Evolutionary conservation across 2,888 invertebrate genomes (phyloP).

Genomic region (Conus canariensis): DNA sequence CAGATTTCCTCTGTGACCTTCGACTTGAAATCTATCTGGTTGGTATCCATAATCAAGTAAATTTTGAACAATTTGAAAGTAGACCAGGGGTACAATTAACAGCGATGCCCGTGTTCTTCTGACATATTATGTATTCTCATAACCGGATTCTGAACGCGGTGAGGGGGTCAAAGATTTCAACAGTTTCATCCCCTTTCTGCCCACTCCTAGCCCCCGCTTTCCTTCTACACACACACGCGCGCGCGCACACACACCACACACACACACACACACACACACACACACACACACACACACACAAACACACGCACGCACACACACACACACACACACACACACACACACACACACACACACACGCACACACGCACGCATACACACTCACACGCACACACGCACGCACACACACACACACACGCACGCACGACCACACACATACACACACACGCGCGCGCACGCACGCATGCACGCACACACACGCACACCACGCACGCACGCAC

Average conservation of each 20-base stretch:
- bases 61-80: too few species aligned
- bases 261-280: neutral
- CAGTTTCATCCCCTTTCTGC: too few species aligned
- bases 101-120: too few species aligned
- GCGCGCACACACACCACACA: neutral
- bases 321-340: slow-evolving; percentile 19
- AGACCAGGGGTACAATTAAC: too few species aligned
- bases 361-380: slow-evolving; percentile 22
- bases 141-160: too few species aligned
- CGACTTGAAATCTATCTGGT: too few species aligned
- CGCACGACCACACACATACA: neutral
- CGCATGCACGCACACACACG: neutral
- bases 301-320: slow-evolving; percentile 8
- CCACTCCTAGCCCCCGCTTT: too few species aligned
- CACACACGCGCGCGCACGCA: neutral
- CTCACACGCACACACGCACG: neutral
- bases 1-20: too few species aligned
- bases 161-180: too few species aligned
- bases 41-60: too few species aligned
- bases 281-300: neutral
- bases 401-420: slow-evolving; percentile 8
- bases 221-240: neutral
- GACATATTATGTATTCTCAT: too few species aligned
- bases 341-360: slow-evolving; percentile 29
- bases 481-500: neutral